Conservation (phyloP, 2,888 invertebrate species). For the Eudasyphora cyanicolor region DNA sequence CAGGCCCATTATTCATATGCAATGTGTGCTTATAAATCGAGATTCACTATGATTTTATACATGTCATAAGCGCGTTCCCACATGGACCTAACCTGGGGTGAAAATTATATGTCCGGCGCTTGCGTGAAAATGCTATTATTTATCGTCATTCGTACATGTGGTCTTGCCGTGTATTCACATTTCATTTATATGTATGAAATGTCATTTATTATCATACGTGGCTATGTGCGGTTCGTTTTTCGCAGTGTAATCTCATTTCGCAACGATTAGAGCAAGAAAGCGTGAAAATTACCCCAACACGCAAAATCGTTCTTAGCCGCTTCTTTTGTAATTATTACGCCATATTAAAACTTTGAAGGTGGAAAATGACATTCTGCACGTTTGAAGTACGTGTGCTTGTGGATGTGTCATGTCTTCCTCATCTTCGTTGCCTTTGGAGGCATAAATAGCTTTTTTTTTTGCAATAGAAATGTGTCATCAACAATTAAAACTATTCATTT, state of each 20-base stretch:
- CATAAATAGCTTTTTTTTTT: slow-evolving; percentile 34
- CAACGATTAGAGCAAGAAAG: background rate
- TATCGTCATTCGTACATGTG: no score
- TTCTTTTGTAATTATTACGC: slow-evolving; percentile 40
- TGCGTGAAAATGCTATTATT: no score
- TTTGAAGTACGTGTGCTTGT: background rate
- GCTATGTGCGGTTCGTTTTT: background rate
- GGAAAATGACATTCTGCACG: slow-evolving; percentile 20
- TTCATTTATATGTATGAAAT: no score
- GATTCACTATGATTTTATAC: background rate
- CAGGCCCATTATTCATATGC: background rate
- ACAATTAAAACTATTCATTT: slow-evolving; percentile 57
- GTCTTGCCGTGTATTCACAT: no score
- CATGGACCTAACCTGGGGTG: background rate
- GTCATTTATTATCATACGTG: background rate
- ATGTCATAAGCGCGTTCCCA: background rate
- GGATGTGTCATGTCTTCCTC: background rate
- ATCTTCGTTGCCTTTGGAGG: background rate
- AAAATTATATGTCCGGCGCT: background rate
- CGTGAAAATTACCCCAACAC: slow-evolving; percentile 33
- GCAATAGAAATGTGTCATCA: slow-evolving; percentile 51
- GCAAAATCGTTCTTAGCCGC: slow-evolving; percentile 25
- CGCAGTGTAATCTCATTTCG: background rate
- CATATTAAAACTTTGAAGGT: slow-evolving; percentile 28
- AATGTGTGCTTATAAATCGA: background rate